phyloP scores from a whole-genome alignment of 2,797 vertebrate species.

The Phaenicophaeus curvirostris region DNA sequence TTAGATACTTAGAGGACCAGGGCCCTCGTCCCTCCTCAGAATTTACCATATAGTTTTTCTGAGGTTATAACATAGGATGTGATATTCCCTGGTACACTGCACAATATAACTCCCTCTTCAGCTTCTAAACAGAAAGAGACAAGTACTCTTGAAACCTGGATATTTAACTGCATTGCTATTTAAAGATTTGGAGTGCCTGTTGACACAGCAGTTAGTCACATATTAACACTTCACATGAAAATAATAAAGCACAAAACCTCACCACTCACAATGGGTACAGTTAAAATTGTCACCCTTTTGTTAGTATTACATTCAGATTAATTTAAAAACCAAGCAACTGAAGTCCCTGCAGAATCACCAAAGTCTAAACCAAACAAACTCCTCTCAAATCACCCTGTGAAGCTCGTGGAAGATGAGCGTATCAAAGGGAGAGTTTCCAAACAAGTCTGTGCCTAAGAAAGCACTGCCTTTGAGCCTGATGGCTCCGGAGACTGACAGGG shows the following conservation, averaged over 20 bases:
- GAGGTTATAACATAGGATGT: not conserved
- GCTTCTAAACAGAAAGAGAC: constrained; percentile 7
- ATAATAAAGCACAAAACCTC: not conserved
- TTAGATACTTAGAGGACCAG: not conserved
- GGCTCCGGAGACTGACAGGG: not conserved
- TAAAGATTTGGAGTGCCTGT: not conserved
- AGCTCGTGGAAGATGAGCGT: not conserved
- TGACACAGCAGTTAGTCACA: not conserved
- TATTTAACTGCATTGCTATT: not conserved
- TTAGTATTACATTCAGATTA: not conserved
- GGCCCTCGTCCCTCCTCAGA: not conserved
- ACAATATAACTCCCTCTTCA: not conserved
- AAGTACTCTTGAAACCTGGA: not conserved
- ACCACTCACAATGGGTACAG: not conserved
- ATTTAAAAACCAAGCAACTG: not conserved
- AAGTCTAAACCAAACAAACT: not conserved
- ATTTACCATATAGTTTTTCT: not conserved
- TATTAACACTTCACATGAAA: not conserved
- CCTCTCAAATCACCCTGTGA: not conserved
- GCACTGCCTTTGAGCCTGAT: not conserved
- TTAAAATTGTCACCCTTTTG: not conserved
- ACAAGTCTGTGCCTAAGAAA: not conserved
- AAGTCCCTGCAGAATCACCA: not conserved
- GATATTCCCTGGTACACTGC: not conserved
- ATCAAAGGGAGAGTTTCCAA: not conserved